Conservation (phyloP, 2,797 vertebrate species). For the Acanthis flammea region DNA sequence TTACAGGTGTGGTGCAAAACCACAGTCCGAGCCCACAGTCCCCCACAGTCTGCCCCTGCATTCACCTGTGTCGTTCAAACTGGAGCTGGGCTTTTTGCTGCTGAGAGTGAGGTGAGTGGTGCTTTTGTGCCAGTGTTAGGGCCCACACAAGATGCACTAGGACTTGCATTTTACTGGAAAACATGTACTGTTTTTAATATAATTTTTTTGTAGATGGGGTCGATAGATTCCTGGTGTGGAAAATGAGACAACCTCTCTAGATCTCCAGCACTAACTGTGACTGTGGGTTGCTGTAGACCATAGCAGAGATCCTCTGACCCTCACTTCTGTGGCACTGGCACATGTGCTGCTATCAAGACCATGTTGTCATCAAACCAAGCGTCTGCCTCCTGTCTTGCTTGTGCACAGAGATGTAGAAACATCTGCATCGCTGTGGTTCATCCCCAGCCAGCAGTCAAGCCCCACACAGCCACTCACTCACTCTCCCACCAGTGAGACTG, state of each 20-base stretch:
- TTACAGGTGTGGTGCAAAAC: not conserved
- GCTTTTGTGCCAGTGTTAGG: rapidly evolving
- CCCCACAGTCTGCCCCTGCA: not conserved
- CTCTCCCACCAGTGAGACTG: not conserved
- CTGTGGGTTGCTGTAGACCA: not conserved
- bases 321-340: not conserved
- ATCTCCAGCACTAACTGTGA: not conserved
- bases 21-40: not conserved
- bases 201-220: not conserved
- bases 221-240: not conserved
- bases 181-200: not conserved
- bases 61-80: not conserved
- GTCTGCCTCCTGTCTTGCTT: not conserved
- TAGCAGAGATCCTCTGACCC: not conserved
- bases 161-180: not conserved
- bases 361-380: not conserved
- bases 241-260: not conserved
- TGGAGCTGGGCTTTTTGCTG: not conserved
- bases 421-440: not conserved
- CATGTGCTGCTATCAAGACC: not conserved
- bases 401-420: not conserved
- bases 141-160: not conserved
- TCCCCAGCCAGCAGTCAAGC: not conserved
- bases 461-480: not conserved
- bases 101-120: not conserved